Evolutionary conservation across 2,888 invertebrate genomes (phyloP).

Genomic region (Nesidiocoris tenuis): DNA sequence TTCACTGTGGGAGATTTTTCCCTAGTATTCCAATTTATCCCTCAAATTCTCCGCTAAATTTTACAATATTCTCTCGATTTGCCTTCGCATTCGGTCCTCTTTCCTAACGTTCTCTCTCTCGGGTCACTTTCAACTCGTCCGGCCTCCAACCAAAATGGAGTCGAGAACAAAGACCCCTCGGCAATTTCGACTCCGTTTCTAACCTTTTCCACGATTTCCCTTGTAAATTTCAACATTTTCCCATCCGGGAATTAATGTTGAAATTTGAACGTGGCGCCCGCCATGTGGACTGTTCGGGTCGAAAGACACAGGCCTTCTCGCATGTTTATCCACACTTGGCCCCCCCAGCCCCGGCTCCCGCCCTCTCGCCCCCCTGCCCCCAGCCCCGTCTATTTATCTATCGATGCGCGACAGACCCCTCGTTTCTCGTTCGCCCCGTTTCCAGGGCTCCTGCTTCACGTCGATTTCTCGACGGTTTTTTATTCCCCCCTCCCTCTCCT

Average conservation of each 20-base stretch:
- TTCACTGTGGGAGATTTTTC: not conserved
- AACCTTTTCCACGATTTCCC: not conserved
- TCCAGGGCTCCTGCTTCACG: not conserved
- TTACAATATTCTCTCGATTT: not conserved
- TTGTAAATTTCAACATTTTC: not conserved
- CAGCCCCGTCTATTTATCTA: conserved; percentile 38
- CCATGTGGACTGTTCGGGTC: conserved; percentile 1
- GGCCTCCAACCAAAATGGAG: conserved; percentile 7
- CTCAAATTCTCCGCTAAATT: not conserved
- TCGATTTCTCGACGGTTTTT: not conserved
- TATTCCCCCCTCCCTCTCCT: not conserved
- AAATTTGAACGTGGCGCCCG: not conserved
- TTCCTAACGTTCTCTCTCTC: not conserved
- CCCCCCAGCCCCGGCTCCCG: too few relatives aligned
- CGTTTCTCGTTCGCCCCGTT: not conserved
- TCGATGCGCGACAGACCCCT: conserved; percentile 44
- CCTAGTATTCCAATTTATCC: not conserved
- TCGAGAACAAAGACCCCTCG: conserved; percentile 1
- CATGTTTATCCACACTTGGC: conserved; percentile 28
- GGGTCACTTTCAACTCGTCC: conserved; percentile 7
- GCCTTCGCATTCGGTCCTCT: not conserved
- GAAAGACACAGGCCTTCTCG: conserved; percentile 4
- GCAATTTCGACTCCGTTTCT: not conserved
- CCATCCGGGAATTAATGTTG: not conserved
- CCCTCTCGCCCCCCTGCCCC: conserved; percentile 26